Evolutionary conservation across 2,888 invertebrate species (phyloP), one percentile per base, ranked within the genome.

Genomic region (Furcula furcula): DNA sequence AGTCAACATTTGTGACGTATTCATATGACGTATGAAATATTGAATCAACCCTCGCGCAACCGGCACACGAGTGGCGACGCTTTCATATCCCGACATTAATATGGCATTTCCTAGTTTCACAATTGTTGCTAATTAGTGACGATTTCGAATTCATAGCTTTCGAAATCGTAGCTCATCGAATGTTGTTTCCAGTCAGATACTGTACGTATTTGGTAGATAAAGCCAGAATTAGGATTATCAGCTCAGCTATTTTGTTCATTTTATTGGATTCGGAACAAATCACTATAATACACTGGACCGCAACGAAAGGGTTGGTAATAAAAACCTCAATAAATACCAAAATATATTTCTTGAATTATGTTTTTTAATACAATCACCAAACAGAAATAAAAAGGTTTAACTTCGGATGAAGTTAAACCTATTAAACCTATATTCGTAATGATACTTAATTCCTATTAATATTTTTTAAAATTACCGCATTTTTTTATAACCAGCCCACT

Each of bases 101-200:
- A 55, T 54, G 59, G 49, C 51, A 42, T 55, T 53, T 21, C 36
- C 42, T 32, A 50, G 48, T 51, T 55, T 47, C 41, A 41, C 38
- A 54, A 54, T 56, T 44, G 49, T 46, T 39, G 40, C 45, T 65
- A 62, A 65, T 65, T 62, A 63, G 46, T 42, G 46, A 45, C 38
- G 53, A 47, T 40, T 42, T n/a, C n/a, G n/a, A 41, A 49, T 40
- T 47, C 41, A 44, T 45, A 46, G 40, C 38, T 58, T 22, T 31
- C 41, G 36, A 63, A 60, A 65, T 63, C 51, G 49, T 49, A 46
- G 49, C 55, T 57, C 52, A 48, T 54, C 58, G 53, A 48, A 54
- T 42, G 36, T 45, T 50, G 40, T 40, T 55, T 38, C 31, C 26
- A 13, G 27, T 35, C 35, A 28, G 39, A 40, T 34, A 29, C 29